Base-by-base conservation (phyloP, 2,797 vertebrate species). In the Muscicapa comitata region DNA sequence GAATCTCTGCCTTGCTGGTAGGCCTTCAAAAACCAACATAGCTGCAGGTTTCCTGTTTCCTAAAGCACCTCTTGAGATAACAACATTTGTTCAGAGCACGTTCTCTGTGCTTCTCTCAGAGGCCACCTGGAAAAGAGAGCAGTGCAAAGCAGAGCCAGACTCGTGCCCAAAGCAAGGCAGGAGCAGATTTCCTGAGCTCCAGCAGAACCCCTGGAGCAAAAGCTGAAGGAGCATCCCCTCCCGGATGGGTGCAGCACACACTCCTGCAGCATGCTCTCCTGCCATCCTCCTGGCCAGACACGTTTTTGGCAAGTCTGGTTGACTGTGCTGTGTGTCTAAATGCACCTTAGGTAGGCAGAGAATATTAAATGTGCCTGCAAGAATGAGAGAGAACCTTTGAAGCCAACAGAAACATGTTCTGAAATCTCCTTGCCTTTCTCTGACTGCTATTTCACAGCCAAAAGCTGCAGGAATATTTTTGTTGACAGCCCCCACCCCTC, bases 191-290 rank as follows among this genome's bases (percentile, higher is more conserved):
- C 40, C 66, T n/a, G 57, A 21, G 43, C 20, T 47, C 7, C 10
- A 55, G 16, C 23, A 45, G 17, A 51, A 33, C 26, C 63, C 73
- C 57, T 38, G n/a, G 8, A 65, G 17, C 1, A 17, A 14, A 77
- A 7, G 5, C 58, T 48, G 33, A 23, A 25, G 11, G 12, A 65
- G 16, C 19, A 33, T 53, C 43, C 61, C 28, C 75, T 53, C 15
- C 67, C 38, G 38, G 0, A 3, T 1, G 3, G 40, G 17, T 1
- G 2, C 80, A 31, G n/a, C 29, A 19, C n/a, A 28, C 31, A n/a
- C 10, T 15, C 51, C 58, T 73, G 55, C 28, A 72, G 14, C 13
- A 4, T 11, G 11, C 23, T 43, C 29, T 62, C 25, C 51, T 47
- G 10, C 17, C 37, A 13, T 57, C 57, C 53, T 19, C 54, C 42